Conservation (phyloP, 2,113 vertebrate species). For the Stegastes partitus region DNA sequence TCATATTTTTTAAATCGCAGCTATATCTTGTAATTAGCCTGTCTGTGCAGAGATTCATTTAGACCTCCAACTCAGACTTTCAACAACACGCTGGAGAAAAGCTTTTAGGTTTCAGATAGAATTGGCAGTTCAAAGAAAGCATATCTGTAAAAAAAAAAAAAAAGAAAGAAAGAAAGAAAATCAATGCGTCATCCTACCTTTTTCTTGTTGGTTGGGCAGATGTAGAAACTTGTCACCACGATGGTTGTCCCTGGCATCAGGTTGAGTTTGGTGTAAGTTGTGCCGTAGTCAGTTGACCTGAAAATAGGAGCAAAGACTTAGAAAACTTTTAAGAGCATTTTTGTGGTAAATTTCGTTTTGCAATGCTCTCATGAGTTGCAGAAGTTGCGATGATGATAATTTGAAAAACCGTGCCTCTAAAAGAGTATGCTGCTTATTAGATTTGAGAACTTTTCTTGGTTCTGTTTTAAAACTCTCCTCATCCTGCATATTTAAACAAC, state of each 20-base stretch:
- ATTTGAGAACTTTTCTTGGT: background rate
- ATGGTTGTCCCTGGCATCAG: conserved; percentile 93
- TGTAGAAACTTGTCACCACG: conserved; percentile 97
- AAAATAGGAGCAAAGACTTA: conserved; percentile 27
- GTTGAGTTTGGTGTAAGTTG: conserved; percentile 94
- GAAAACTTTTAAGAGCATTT: background rate
- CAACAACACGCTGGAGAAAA: conserved; percentile 15
- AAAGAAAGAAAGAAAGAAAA: background rate
- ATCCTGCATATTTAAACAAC: conserved; percentile 25
- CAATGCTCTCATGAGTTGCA: background rate
- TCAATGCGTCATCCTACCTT: conserved; percentile 86
- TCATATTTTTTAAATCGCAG: too few species aligned
- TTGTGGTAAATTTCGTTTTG: background rate
- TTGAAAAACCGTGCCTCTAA: background rate
- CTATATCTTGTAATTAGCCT: too few species aligned
- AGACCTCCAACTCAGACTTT: conserved; percentile 11
- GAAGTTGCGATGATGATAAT: too few species aligned
- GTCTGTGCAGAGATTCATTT: conserved; percentile 22
- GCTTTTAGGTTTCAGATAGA: conserved; percentile 5
- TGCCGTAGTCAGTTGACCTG: conserved; percentile 96
- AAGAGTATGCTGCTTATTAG: background rate
- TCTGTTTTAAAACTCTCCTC: background rate
- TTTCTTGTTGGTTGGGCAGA: conserved; percentile 96
- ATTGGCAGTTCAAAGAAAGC: background rate
- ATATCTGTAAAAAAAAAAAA: background rate